phyloP scores from a whole-genome alignment of 2,888 invertebrate genomes.

The Hirtodrosophila cameraria region DNA sequence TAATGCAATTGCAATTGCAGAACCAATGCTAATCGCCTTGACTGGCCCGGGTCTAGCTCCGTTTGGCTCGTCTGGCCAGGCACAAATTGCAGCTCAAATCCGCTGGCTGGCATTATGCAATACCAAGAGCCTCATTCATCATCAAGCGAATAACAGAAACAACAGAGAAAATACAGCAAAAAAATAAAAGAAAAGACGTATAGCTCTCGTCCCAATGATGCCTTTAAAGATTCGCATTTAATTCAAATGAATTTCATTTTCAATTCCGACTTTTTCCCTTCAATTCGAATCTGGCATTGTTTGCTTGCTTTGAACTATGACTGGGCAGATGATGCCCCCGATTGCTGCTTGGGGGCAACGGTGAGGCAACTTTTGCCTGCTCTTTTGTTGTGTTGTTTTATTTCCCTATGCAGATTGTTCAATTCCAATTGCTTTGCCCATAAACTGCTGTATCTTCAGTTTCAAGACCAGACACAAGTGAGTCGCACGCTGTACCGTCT shows the following conservation, averaged over 20 bases:
- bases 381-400: conserved; percentile 44
- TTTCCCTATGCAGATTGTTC: conserved; percentile 42
- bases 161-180: conserved; percentile 28
- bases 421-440: too few species aligned
- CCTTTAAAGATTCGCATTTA: conserved; percentile 72
- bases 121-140: conserved; percentile 54
- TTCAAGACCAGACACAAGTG: conserved; percentile 26
- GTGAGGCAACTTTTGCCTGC: conserved; percentile 38
- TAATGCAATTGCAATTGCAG: conserved; percentile 69
- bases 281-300: conserved; percentile 24
- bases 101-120: conserved; percentile 55
- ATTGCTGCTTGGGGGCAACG: conserved; percentile 28
- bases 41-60: conserved; percentile 5
- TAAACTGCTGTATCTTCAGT: conserved; percentile 7
- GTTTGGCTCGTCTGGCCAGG: conserved; percentile 20
- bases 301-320: conserved; percentile 74
- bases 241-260: conserved; percentile 78
- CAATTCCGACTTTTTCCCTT: conserved; percentile 55
- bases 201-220: conserved; percentile 21
- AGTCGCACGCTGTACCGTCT: conserved; percentile 34
- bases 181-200: conserved; percentile 38
- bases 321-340: conserved; percentile 55
- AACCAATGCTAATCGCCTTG: conserved; percentile 55
- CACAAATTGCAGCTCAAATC: conserved; percentile 63
- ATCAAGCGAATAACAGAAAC: conserved; percentile 23